phyloP scores from a whole-genome alignment of 2,797 vertebrate species.

The Gephyroberyx darwinii region DNA sequence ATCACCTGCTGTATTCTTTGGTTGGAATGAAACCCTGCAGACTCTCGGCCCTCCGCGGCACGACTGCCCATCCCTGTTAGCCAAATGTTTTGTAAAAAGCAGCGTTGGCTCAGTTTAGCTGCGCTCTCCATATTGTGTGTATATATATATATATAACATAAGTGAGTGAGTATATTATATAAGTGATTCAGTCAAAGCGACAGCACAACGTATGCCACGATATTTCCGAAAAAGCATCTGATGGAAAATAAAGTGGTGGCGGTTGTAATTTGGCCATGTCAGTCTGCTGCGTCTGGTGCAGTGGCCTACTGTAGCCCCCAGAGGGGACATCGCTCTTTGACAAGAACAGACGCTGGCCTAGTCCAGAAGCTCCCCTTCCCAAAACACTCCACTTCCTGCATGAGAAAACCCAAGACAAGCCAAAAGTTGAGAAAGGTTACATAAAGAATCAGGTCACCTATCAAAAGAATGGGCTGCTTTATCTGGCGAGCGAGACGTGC shows the following conservation, averaged over 20 bases:
- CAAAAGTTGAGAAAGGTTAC: conserved; percentile 75
- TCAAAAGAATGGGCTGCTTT: conserved; percentile 82
- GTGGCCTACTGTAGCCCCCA: conserved; percentile 17
- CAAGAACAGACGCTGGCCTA: conserved; percentile 41
- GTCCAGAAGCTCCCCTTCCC: conserved; percentile 39
- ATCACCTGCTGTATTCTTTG: too few relatives aligned
- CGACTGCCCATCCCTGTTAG: too few relatives aligned
- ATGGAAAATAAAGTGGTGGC: conserved; percentile 30
- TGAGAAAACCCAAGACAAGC: conserved; percentile 69
- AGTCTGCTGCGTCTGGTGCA: conserved; percentile 15
- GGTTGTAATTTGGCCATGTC: conserved; percentile 37
- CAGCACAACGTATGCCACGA: not conserved
- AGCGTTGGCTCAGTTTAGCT: conserved; percentile 16
- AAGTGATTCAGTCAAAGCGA: conserved; percentile 23
- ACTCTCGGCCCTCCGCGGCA: too few relatives aligned
- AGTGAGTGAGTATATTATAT: too few relatives aligned
- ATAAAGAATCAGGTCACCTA: conserved; percentile 82
- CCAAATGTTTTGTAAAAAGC: conserved; percentile 4
- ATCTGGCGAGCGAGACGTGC: conserved; percentile 73
- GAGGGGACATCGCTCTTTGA: conserved; percentile 29
- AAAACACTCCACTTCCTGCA: conserved; percentile 63
- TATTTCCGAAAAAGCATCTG: not conserved
- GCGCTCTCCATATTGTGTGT: not conserved
- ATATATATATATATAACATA: too few relatives aligned
- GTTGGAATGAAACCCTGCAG: too few relatives aligned